Conservation (phyloP, 2,797 vertebrate species). For the Apogon talboti region DNA sequence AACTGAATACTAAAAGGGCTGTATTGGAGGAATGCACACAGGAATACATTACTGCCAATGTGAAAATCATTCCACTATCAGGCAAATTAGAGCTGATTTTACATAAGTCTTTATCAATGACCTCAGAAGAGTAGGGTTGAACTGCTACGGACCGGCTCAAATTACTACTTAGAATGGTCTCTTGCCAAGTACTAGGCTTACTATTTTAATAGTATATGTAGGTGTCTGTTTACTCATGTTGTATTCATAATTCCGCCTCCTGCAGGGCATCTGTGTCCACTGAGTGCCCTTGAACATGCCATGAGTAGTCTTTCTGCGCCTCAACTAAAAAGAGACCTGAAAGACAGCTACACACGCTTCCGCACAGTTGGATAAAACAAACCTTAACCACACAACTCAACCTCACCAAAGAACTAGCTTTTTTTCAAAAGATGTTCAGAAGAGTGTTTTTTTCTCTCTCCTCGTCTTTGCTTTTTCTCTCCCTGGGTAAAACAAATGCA, state of each 20-base stretch:
- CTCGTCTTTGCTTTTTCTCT: slow-evolving; percentile 74
- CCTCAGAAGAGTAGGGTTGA: slow-evolving; percentile 64
- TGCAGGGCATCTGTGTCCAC: slow-evolving; percentile 81
- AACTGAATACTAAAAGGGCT: slow-evolving; percentile 74
- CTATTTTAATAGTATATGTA: slow-evolving; percentile 83
- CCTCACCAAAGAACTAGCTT: slow-evolving; percentile 82
- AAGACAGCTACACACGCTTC: slow-evolving; percentile 86
- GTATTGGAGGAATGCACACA: slow-evolving; percentile 78
- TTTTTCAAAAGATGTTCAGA: slow-evolving; percentile 81
- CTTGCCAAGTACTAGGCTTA: slow-evolving; percentile 66
- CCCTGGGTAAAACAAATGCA: slow-evolving; percentile 83
- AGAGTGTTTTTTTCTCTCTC: slow-evolving; percentile 59
- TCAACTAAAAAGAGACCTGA: slow-evolving; percentile 83
- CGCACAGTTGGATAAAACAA: slow-evolving; percentile 87
- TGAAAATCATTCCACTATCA: slow-evolving; percentile 75
- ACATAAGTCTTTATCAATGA: slow-evolving; percentile 77
- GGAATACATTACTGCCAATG: slow-evolving; percentile 78
- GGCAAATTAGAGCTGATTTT: slow-evolving; percentile 75
- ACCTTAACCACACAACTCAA: slow-evolving; percentile 85
- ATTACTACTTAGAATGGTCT: slow-evolving; percentile 67
- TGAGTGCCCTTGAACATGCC: slow-evolving; percentile 84
- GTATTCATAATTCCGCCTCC: slow-evolving; percentile 83
- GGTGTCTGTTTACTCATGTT: slow-evolving; percentile 84
- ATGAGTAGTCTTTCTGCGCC: slow-evolving; percentile 83
- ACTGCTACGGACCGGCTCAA: slow-evolving; percentile 68